Evolutionary conservation across 2,888 invertebrate genomes (phyloP), one percentile per base, ranked within the genome.

Genomic region (Tortrix viridana): DNA sequence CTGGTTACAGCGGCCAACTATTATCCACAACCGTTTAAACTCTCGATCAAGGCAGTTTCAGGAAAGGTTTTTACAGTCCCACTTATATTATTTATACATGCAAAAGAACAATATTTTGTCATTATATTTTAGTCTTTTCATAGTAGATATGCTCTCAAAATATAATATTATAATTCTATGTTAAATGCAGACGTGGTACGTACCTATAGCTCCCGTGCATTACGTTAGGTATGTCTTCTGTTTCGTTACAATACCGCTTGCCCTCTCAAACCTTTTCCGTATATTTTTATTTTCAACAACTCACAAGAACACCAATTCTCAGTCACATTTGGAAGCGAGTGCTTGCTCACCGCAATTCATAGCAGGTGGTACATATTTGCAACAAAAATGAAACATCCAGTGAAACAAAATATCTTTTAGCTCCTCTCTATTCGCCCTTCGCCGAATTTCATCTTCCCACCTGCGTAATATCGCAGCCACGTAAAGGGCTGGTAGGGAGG

Each of bases 361-460:
- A 50, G 50, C 62, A 62, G 62, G 56, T 62, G 62, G 56, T 62
- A 41, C 52, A 38, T 57, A 62, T 62, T 53, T 63, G 57, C 57
- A 63, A 62, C 62, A 57, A 63, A 58, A 63, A 63, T 63, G 63
- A 63, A 63, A 58, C 56, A 57, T 22, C 50, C 41, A 48, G 58
- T 63, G 58, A 53, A 58, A 63, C 63, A 63, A 63, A 63, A 63
- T 63, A 53, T 63, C 57, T 58, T 63, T 62, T 32, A 62, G 53
- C 62, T 19, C 50, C 47, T 57, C 52, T 63, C 46, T 37, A 52
- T 57, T 46, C 58, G 47, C 63, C 58, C 58, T 63, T 57, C 58
- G 62, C 46, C 57, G 58, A 63, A 63, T 63, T 63, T 63, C 63
- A 63, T 63, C 63, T 63, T 23, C 41, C 52, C 63, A 63, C 63